Conservation (phyloP, 2,888 invertebrate species). For the Eupithecia insigniata region DNA sequence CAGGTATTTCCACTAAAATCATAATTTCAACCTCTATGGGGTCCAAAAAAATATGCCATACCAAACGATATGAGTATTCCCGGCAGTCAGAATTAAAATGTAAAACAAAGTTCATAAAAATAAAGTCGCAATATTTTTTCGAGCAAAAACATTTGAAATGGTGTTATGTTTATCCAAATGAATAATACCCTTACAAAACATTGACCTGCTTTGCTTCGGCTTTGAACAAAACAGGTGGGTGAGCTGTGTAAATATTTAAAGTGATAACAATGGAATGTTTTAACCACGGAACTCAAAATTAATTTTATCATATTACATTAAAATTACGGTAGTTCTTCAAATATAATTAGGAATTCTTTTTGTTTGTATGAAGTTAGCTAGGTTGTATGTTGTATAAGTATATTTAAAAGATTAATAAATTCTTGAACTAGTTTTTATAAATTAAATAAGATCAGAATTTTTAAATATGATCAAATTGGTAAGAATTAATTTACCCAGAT, state of each 20-base stretch:
- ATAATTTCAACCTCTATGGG: neutral
- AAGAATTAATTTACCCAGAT: neutral
- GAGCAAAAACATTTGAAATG: constrained; percentile 33
- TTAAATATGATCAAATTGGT: neutral
- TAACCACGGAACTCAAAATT: constrained; percentile 21
- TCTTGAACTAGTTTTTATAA: neutral
- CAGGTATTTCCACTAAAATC: neutral
- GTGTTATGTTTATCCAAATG: constrained; percentile 40
- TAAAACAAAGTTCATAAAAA: neutral
- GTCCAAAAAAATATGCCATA: neutral
- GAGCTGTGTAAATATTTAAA: constrained; percentile 38
- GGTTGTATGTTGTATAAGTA: neutral
- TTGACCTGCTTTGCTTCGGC: constrained; percentile 36
- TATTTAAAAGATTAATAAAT: neutral
- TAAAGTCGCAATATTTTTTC: neutral
- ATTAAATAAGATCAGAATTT: neutral
- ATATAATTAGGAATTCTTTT: neutral
- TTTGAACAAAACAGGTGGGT: constrained; percentile 31
- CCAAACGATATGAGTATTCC: neutral
- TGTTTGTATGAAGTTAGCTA: neutral
- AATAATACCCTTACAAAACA: constrained; percentile 39
- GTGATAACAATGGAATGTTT: constrained; percentile 29
- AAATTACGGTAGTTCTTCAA: neutral
- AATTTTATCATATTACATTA: constrained; percentile 14
- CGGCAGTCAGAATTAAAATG: neutral